Evolutionary conservation across 2,888 invertebrate genomes (phyloP).

Genomic region (Epistrophe grossulariae): DNA sequence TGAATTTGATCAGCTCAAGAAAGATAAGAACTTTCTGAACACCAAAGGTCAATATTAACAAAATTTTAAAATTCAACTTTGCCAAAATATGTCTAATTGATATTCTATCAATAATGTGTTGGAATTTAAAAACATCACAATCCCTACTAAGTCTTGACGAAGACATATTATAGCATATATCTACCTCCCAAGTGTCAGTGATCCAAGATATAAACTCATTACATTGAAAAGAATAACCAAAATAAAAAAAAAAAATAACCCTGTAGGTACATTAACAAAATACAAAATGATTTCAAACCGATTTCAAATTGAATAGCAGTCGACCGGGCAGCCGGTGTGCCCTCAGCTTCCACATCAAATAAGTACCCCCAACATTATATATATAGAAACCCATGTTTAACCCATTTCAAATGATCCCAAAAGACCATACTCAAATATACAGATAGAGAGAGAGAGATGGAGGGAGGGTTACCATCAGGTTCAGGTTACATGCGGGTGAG

Average conservation of each 20-base stretch:
- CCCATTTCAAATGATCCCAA: conserved; percentile 30
- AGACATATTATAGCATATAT: neutral
- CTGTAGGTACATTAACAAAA: conserved; percentile 26
- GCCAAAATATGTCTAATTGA: neutral
- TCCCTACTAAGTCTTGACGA: neutral
- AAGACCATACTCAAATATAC: conserved; percentile 2
- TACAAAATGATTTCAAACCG: conserved; percentile 48
- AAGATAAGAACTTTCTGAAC: no score
- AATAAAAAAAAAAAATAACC: neutral
- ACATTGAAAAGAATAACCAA: neutral
- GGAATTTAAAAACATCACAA: neutral
- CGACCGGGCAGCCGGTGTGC: conserved; percentile 2
- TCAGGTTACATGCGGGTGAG: conserved; percentile 45
- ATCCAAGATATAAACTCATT: conserved; percentile 14
- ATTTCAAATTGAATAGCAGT: conserved; percentile 39
- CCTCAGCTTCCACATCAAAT: conserved; percentile 15
- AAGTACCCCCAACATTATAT: conserved; percentile 2
- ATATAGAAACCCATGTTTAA: conserved; percentile 22
- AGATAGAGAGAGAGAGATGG: no score
- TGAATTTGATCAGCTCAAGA: no score
- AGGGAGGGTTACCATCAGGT: neutral
- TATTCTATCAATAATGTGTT: neutral
- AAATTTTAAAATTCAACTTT: no score
- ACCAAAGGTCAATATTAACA: no score
- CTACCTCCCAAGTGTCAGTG: neutral